Percentiles rank a stretch among this genome's conserved stretches.
Evolutionary conservation across 2,113 vertebrate genomes (phyloP).

Genomic region (Oryzias melastigma): DNA sequence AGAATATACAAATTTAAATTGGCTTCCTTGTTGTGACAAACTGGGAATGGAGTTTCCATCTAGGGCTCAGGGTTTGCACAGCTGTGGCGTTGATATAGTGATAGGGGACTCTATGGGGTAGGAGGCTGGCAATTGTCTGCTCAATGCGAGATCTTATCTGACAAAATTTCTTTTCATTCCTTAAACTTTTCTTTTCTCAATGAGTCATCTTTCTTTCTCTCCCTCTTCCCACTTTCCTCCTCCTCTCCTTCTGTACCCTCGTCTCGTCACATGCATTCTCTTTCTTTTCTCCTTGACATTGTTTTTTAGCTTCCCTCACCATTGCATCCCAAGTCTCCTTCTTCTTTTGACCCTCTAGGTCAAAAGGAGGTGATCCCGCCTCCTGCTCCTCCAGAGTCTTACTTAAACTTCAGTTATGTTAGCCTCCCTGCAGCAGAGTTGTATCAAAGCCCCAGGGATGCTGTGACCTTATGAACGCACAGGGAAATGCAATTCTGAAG

Average conservation of each 20-base stretch:
- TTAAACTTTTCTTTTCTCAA: slow-evolving; percentile 24
- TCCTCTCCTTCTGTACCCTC: neutral
- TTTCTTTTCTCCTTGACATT: slow-evolving; percentile 39
- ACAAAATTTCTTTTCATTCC: slow-evolving; percentile 57
- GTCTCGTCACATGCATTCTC: slow-evolving; percentile 17
- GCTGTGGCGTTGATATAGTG: slow-evolving; percentile 47
- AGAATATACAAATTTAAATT: too few relatives aligned
- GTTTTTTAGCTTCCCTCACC: slow-evolving; percentile 12
- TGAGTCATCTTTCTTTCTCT: slow-evolving; percentile 8
- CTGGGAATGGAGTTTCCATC: slow-evolving; percentile 16
- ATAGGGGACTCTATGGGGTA: slow-evolving; percentile 44
- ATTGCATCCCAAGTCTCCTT: neutral
- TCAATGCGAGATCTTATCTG: slow-evolving; percentile 56
- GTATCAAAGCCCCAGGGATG: slow-evolving; percentile 44
- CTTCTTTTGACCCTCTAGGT: slow-evolving; percentile 28
- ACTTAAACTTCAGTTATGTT: slow-evolving; percentile 60
- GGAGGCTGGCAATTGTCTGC: slow-evolving; percentile 56
- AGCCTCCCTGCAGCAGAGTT: slow-evolving; percentile 37
- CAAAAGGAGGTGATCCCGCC: slow-evolving; percentile 33
- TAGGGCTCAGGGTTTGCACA: slow-evolving; percentile 5
- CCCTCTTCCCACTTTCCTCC: neutral
- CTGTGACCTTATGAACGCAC: slow-evolving; percentile 41
- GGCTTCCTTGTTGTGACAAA: neutral
- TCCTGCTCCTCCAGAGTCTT: slow-evolving; percentile 48
- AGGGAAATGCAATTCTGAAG: neutral